These are phyloP conservation scores for Lasioglossum oenotherae DNA, from an alignment of 2,888 invertebrate species.

Conservation along the genomic window DNA sequence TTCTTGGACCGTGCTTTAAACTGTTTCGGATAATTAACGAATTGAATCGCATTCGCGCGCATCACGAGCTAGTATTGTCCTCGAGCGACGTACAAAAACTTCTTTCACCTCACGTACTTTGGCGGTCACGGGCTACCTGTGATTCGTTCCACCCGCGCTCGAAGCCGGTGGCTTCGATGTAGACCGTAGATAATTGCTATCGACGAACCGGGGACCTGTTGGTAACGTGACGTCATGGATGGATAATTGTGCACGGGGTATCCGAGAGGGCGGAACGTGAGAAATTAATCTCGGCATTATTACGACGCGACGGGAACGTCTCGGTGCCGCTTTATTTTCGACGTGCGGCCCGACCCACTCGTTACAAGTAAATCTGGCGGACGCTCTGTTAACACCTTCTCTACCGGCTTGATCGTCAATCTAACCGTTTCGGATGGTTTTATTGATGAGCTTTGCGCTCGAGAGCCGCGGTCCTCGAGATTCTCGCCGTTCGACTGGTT, in stretches of 20 bases:
- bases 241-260: conserved; percentile 55
- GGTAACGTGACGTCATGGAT: conserved; percentile 60
- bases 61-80: conserved; percentile 66
- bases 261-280: conserved; percentile 62
- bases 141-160: background rate
- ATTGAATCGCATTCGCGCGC: conserved; percentile 71
- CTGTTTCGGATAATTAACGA: conserved; percentile 81
- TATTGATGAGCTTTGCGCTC: conserved; percentile 12
- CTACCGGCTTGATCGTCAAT: conserved; percentile 35
- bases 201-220: conserved; percentile 27
- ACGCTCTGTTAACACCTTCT: conserved; percentile 58
- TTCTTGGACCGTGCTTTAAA: conserved; percentile 76
- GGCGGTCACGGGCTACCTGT: conserved; percentile 35
- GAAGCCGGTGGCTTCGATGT: background rate
- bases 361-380: conserved; percentile 60
- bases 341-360: conserved; percentile 55
- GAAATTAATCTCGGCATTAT: conserved; percentile 78
- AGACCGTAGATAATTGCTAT: background rate
- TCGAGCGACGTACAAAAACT: conserved; percentile 53
- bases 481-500: conserved; percentile 18
- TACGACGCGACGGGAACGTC: conserved; percentile 60
- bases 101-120: conserved; percentile 54
- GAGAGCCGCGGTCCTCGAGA: background rate
- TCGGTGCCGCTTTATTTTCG: conserved; percentile 65
- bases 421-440: conserved; percentile 20